Percentiles rank a stretch among this genome's conserved stretches.
Conservation (phyloP, 1,140 invertebrate species). For the Calliopsis andreniformis region DNA sequence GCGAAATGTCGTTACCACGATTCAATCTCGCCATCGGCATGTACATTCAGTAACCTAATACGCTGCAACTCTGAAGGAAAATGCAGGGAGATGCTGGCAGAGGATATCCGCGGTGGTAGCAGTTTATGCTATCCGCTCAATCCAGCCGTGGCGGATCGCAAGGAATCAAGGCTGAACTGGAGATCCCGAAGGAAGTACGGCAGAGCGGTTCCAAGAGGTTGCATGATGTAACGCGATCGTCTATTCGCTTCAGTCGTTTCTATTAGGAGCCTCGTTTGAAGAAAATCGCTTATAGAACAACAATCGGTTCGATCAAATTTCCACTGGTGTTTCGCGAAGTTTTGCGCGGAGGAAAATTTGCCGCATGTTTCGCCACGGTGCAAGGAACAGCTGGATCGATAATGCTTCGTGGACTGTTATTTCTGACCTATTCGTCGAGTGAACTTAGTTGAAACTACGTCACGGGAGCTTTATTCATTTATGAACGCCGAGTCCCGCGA, state of each 20-base stretch:
- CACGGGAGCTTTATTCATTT: too few species aligned
- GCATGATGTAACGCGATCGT: background rate
- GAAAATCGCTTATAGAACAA: background rate
- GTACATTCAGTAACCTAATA: constrained; percentile 31
- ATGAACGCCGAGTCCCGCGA: too few species aligned
- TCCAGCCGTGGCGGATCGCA: background rate
- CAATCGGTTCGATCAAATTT: too few species aligned
- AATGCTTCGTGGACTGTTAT: too few species aligned
- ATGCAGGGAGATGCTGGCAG: background rate
- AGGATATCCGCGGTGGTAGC: background rate
- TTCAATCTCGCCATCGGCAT: constrained; percentile 26
- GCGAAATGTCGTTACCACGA: constrained; percentile 28
- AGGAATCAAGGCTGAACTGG: background rate
- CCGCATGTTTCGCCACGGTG: too few species aligned
- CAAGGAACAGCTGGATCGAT: too few species aligned
- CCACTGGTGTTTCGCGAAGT: too few species aligned
- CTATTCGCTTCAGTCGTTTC: constrained; percentile 6
- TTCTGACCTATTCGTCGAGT: too few species aligned
- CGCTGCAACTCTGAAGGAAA: constrained; percentile 4
- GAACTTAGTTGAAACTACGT: too few species aligned
- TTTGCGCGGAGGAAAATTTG: too few species aligned
- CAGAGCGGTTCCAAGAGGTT: background rate
- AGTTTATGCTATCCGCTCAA: background rate
- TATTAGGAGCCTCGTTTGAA: background rate
- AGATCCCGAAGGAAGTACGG: background rate